Evolutionary conservation across 2,888 invertebrate genomes (phyloP).

Genomic region (Volucella inflata): DNA sequence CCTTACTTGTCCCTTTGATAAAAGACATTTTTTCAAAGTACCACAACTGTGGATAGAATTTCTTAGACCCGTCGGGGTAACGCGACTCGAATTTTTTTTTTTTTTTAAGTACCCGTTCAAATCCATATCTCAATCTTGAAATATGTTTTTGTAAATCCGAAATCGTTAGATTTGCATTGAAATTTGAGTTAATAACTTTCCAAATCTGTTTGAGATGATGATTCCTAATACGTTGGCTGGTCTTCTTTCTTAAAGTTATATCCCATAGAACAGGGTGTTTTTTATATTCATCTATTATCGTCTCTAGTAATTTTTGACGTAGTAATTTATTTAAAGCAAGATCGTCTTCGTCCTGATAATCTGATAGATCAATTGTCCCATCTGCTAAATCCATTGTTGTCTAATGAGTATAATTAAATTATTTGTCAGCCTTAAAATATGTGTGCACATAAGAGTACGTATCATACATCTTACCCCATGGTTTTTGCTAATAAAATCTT

Average conservation of each 20-base stretch:
- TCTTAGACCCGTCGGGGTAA: not conserved
- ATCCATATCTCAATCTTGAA: not conserved
- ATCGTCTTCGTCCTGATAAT: slow-evolving; percentile 54
- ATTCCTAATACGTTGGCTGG: not conserved
- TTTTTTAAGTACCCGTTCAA: not conserved
- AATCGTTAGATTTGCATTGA: slow-evolving; percentile 27
- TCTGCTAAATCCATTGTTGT: no score
- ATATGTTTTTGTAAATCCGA: not conserved
- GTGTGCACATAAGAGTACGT: no score
- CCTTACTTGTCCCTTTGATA: slow-evolving; percentile 11
- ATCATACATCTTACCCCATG: no score
- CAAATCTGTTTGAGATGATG: slow-evolving; percentile 44
- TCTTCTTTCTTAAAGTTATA: not conserved
- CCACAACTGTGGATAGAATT: not conserved
- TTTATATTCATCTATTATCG: slow-evolving; percentile 55
- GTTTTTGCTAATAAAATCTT: no score
- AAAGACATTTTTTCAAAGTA: slow-evolving; percentile 9
- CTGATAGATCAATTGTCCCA: slow-evolving; percentile 9
- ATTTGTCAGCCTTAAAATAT: no score
- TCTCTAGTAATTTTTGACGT: slow-evolving; percentile 37
- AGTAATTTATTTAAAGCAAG: slow-evolving; percentile 50
- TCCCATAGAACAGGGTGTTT: slow-evolving; percentile 58
- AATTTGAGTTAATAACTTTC: slow-evolving; percentile 44
- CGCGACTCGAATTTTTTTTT: not conserved
- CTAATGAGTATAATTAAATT: no score